Base-by-base conservation (phyloP, 2,797 vertebrate genomes). In the Limnodromus scolopaceus region DNA sequence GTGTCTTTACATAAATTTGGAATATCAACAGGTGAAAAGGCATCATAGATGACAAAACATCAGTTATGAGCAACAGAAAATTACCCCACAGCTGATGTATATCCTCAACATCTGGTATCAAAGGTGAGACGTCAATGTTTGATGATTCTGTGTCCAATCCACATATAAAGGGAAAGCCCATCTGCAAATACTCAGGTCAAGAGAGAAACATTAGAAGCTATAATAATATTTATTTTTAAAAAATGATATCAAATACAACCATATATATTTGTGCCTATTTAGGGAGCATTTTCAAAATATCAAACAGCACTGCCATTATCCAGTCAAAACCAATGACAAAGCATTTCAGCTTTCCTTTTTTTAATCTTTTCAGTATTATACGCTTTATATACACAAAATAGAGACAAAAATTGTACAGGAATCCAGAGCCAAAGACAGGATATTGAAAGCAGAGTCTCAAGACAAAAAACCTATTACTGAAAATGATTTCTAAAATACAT, bases 181-280 rank as follows among this genome's bases (percentile, higher is more conserved):
- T 17, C 24, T 8, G 16, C 77, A 96, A 94, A 84, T 43, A 86
- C 11, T 78, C 25, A 16, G 65, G 32, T 89, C 60, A 74, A 76
- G 32, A 65, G 54, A 96, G 74, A 84, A 96, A 91, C 63, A 85
- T 84, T 89, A 93, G 97, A 98, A 98, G 95, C 90, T 94, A 96
- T 94, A 96, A 95, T 82, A 24, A 70, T 96, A 94, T 98, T 98
- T 98, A 98, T 98, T 98, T 96, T 22, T 93, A 97, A 95, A 97
- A 98, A 93, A 95, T 89, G 75, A 83, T 98, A 98, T 97, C 97
- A 97, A 98, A 98, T 97, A 97, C 97, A 98, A 94, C 97, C 93
- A 95, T 96, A 91, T 43, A 93, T 95, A 95, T 93, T 88, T 85
- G 91, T 92, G 92, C 94, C 95, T 77, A 77, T 87, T 97, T 96